Percentiles rank a stretch among this genome's conserved stretches.
phyloP scores from a whole-genome alignment of 2,113 vertebrate genomes.

The Chitala chitala region DNA sequence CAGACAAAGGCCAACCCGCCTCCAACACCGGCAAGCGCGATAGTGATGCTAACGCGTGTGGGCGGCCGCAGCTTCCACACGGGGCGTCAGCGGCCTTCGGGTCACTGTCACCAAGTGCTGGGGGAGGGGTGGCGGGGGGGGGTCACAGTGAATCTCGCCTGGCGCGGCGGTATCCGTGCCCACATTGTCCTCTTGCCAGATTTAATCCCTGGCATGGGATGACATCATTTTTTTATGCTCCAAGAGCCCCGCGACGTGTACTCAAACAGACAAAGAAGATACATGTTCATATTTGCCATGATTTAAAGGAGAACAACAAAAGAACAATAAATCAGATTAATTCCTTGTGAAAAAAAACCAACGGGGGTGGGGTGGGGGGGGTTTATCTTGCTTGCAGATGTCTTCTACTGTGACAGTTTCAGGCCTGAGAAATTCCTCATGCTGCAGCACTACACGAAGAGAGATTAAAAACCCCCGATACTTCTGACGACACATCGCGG shows the following conservation, averaged over 20 bases:
- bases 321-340: constrained; percentile 25
- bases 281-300: constrained; percentile 13
- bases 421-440: not conserved
- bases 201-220: not conserved
- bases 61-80: too few species aligned
- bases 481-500: not conserved
- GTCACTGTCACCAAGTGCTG: not conserved
- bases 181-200: not conserved
- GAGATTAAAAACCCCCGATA: constrained; percentile 23
- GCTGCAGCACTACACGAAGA: not conserved
- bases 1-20: too few species aligned
- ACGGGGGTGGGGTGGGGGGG: constrained; percentile 15
- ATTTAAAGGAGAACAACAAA: constrained; percentile 17
- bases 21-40: too few species aligned
- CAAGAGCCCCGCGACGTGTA: not conserved
- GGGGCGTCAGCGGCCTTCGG: too few species aligned
- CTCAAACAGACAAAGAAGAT: constrained; percentile 1
- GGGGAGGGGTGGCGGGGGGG: too few species aligned
- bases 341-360: not conserved
- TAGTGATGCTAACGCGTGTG: too few species aligned
- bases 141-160: too few species aligned
- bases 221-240: constrained; percentile 9
- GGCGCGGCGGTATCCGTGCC: too few species aligned
- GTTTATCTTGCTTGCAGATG: constrained; percentile 23
- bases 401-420: not conserved